These are phyloP conservation scores for Hypsopygia costalis DNA, from an alignment of 2,888 invertebrate genomes.

Conservation along the genomic window DNA sequence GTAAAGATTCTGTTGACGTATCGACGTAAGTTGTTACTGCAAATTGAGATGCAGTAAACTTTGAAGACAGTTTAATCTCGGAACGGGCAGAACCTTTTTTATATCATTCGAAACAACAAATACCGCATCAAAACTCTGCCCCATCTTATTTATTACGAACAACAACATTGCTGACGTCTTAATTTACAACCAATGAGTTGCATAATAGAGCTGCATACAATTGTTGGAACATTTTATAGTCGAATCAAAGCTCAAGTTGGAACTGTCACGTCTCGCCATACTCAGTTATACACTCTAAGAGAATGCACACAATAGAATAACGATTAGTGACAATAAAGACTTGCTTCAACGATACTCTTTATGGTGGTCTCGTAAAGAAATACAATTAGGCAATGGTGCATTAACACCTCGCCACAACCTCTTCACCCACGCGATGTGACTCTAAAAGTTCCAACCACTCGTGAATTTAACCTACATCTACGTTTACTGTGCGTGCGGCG, in stretches of 20 bases:
- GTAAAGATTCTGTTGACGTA: constrained; percentile 45
- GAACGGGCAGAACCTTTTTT: too few relatives aligned
- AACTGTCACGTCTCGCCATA: constrained; percentile 32
- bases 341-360: constrained; percentile 51
- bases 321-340: constrained; percentile 66
- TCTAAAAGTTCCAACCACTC: constrained; percentile 38
- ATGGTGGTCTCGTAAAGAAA: constrained; percentile 68
- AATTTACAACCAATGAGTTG: constrained; percentile 29
- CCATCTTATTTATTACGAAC: background rate
- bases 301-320: constrained; percentile 47
- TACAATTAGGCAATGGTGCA: constrained; percentile 76
- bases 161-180: constrained; percentile 18
- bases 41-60: constrained; percentile 39
- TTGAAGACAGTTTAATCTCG: background rate
- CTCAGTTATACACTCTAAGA: constrained; percentile 23
- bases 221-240: constrained; percentile 38
- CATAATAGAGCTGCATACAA: constrained; percentile 30
- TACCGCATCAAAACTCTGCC: too few relatives aligned
- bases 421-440: constrained; percentile 61
- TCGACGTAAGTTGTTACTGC: constrained; percentile 40
- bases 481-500: constrained; percentile 31
- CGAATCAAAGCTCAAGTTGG: constrained; percentile 25
- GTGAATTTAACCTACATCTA: constrained; percentile 57
- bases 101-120: too few relatives aligned
- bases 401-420: constrained; percentile 67